phyloP scores from a whole-genome alignment of 2,888 invertebrate species.

The Uloborus plumipes region DNA sequence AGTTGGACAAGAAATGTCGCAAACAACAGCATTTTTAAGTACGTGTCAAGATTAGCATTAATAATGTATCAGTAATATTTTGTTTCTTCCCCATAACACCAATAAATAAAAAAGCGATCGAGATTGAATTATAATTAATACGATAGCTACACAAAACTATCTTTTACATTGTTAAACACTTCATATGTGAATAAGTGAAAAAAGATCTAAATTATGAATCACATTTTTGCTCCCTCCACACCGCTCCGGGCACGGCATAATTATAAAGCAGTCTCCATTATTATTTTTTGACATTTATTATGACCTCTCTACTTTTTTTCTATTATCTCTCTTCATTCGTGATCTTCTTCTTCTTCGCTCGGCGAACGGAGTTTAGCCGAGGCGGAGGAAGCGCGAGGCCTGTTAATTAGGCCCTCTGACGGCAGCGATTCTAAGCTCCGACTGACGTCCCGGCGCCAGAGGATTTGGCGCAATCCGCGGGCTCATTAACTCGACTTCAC shows the following conservation, averaged over 20 bases:
- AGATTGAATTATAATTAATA: no score
- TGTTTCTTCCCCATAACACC: no score
- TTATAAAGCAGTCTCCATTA: conserved; percentile 24
- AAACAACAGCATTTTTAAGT: no score
- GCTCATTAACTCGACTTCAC: conserved; percentile 64
- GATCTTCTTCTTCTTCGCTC: conserved; percentile 3
- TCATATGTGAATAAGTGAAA: neutral
- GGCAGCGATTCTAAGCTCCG: conserved; percentile 58
- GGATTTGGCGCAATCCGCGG: conserved; percentile 62
- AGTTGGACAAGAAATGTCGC: no score
- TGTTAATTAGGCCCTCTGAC: conserved; percentile 64
- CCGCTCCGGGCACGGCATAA: conserved; percentile 34
- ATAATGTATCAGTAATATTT: no score
- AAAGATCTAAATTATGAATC: conserved; percentile 1
- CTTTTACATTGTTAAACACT: no score
- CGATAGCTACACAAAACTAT: no score
- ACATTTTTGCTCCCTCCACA: conserved; percentile 21
- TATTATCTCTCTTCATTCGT: conserved; percentile 14
- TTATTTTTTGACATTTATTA: conserved; percentile 50
- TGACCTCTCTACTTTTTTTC: conserved; percentile 1
- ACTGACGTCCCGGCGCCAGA: conserved; percentile 42
- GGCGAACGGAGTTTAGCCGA: neutral
- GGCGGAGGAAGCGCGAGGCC: conserved; percentile 38
- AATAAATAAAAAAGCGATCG: no score
- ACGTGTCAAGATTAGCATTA: no score